These are phyloP conservation scores for Lissocephala sabroskyi DNA, from an alignment of 2,888 invertebrate genomes.

Conservation along the genomic window DNA sequence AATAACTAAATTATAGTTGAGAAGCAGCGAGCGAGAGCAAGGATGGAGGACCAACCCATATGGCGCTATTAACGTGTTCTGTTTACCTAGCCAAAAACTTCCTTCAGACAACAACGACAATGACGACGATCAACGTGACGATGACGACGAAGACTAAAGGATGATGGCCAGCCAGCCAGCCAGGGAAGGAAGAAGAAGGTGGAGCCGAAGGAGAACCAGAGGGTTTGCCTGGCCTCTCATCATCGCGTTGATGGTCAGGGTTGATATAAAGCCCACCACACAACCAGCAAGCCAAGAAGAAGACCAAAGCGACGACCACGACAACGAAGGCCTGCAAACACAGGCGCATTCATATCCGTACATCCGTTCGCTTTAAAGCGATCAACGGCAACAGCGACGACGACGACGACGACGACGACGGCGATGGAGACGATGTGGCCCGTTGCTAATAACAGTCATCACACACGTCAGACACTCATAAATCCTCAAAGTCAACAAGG, in stretches of 20 bases:
- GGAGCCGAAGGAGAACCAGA: too few relatives aligned
- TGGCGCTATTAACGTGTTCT: conserved; percentile 38
- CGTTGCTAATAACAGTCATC: conserved; percentile 67
- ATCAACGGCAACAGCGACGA: conserved; percentile 5
- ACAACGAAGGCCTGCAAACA: conserved; percentile 5
- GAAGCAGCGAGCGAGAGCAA: too few relatives aligned
- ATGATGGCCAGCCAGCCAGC: too few relatives aligned
- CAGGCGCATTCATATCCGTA: conserved; percentile 26
- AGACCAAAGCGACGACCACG: too few relatives aligned
- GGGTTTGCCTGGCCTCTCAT: too few relatives aligned
- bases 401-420: not conserved
- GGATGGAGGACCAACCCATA: conserved; percentile 9
- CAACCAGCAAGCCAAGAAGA: conserved; percentile 3
- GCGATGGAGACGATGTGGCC: conserved; percentile 18
- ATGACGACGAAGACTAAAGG: too few relatives aligned
- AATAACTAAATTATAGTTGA: conserved; percentile 54
- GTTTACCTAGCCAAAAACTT: conserved; percentile 28
- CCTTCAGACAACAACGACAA: too few relatives aligned
- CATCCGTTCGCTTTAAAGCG: conserved; percentile 44
- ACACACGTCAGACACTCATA: conserved; percentile 64
- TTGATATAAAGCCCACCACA: conserved; percentile 1
- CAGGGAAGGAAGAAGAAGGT: too few relatives aligned
- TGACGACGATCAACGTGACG: too few relatives aligned
- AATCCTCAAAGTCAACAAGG: conserved; percentile 61
- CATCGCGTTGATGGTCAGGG: conserved; percentile 7